phyloP scores from a whole-genome alignment of 2,113 vertebrate genomes.

The Nannospalax galili region DNA sequence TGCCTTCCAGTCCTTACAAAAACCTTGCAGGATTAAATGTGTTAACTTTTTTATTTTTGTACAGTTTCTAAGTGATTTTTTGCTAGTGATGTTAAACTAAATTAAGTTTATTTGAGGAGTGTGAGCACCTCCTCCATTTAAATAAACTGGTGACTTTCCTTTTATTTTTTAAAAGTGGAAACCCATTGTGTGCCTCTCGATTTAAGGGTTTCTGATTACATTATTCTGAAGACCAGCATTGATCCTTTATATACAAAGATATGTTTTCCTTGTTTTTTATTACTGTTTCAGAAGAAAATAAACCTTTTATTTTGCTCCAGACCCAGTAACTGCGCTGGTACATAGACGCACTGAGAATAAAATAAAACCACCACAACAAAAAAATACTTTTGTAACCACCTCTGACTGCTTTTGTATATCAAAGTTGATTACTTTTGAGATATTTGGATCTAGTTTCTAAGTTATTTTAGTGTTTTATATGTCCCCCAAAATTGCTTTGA shows the following conservation, averaged over 20 bases:
- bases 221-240: slow-evolving; percentile 99
- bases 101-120: slow-evolving; percentile 93
- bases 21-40: slow-evolving; percentile 93
- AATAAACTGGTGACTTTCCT: slow-evolving; percentile 90
- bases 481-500: slow-evolving; percentile 91
- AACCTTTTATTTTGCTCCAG: slow-evolving; percentile 97
- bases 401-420: slow-evolving; percentile 99
- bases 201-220: slow-evolving; percentile 98
- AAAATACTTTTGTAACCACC: slow-evolving; percentile 91
- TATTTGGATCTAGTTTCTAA: slow-evolving; percentile 99
- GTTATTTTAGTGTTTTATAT: slow-evolving; percentile 99
- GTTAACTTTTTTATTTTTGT: slow-evolving; percentile 93
- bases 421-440: slow-evolving; percentile 97
- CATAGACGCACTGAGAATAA: slow-evolving; percentile 98
- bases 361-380: slow-evolving; percentile 49
- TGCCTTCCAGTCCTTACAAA: slow-evolving; percentile 98
- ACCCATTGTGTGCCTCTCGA: slow-evolving; percentile 99
- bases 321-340: slow-evolving; percentile 98
- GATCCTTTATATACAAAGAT: slow-evolving; percentile 99
- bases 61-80: slow-evolving; percentile 96
- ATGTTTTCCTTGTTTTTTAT: slow-evolving; percentile 94
- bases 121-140: slow-evolving; percentile 84
- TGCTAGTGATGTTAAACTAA: slow-evolving; percentile 93
- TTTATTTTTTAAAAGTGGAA: slow-evolving; percentile 91
- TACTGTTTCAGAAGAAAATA: slow-evolving; percentile 93